Evolutionary conservation across 1,140 invertebrate species (phyloP).

Genomic region (Mercenaria mercenaria): DNA sequence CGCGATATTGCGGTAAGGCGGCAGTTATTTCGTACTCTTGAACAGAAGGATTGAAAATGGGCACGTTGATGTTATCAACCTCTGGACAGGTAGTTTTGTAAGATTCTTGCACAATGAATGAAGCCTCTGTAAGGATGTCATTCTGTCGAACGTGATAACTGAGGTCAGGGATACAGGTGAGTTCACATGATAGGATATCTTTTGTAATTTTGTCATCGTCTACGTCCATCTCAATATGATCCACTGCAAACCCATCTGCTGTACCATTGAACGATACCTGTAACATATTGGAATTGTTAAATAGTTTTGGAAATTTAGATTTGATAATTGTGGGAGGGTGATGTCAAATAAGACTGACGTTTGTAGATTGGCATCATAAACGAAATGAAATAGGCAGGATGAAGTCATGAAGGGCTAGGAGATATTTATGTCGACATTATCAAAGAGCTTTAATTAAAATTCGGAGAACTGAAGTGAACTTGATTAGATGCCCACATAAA

Average conservation of each 20-base stretch:
- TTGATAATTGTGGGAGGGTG: no score
- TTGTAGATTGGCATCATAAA: no score
- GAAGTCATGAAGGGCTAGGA: no score
- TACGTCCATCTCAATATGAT: conserved; percentile 49
- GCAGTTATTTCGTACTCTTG: conserved; percentile 66
- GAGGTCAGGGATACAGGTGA: conserved; percentile 41
- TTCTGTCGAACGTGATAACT: conserved; percentile 29
- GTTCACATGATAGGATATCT: conserved; percentile 54
- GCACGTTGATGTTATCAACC: conserved; percentile 70
- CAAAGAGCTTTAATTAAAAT: no score
- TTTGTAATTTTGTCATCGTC: conserved; percentile 36
- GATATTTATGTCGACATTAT: no score
- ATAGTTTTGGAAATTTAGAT: no score
- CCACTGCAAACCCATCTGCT: conserved; percentile 53
- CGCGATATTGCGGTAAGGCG: conserved; percentile 64
- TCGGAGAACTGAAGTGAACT: no score
- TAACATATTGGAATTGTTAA: conserved; percentile 1
- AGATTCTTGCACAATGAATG: conserved; percentile 59
- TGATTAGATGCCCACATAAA: no score
- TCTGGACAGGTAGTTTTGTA: conserved; percentile 68
- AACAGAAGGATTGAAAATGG: conserved; percentile 64
- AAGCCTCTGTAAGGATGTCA: conserved; percentile 14
- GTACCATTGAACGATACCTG: conserved; percentile 56
- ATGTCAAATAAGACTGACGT: no score
- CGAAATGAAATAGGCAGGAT: no score